These are phyloP conservation scores for Dryococelus australis DNA, from an alignment of 2,888 invertebrate species.

Conservation along the genomic window DNA sequence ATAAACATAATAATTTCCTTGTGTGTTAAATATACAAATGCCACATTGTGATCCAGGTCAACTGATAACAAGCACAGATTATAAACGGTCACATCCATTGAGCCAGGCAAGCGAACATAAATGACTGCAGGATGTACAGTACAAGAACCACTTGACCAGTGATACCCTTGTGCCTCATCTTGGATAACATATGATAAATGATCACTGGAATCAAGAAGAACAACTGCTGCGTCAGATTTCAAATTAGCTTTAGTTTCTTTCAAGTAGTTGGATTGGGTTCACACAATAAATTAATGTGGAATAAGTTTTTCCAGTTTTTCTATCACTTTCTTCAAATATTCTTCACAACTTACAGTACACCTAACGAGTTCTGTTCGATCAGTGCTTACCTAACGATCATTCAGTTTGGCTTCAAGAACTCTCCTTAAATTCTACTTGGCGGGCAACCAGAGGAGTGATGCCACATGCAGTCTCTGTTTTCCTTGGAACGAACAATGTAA, in stretches of 20 bases:
- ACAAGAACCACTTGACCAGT: not conserved
- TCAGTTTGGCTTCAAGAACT: not conserved
- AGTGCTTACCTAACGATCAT: not conserved
- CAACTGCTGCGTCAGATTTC: not conserved
- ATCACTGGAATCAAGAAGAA: slow-evolving; percentile 6
- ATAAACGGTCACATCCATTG: not conserved
- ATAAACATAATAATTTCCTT: not conserved
- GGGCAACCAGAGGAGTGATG: not conserved
- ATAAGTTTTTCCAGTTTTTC: slow-evolving; percentile 20
- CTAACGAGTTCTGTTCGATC: not conserved
- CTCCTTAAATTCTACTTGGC: slow-evolving; percentile 19
- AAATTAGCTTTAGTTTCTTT: slow-evolving; percentile 21
- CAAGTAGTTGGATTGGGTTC: slow-evolving; percentile 9
- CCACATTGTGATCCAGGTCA: not conserved
- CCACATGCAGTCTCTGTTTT: slow-evolving; percentile 5
- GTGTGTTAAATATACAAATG: not conserved
- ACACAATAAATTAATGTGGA: not conserved
- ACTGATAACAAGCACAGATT: not conserved
- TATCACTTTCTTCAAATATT: not conserved
- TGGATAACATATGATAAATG: slow-evolving; percentile 13
- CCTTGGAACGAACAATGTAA: not conserved
- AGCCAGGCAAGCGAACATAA: not conserved
- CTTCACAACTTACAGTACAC: not conserved
- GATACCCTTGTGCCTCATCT: slow-evolving; percentile 20
- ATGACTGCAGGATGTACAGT: not conserved